These are phyloP conservation scores for Caenorhabditis macrosperma DNA, from an alignment of 2,888 invertebrate species.

Conservation along the genomic window DNA sequence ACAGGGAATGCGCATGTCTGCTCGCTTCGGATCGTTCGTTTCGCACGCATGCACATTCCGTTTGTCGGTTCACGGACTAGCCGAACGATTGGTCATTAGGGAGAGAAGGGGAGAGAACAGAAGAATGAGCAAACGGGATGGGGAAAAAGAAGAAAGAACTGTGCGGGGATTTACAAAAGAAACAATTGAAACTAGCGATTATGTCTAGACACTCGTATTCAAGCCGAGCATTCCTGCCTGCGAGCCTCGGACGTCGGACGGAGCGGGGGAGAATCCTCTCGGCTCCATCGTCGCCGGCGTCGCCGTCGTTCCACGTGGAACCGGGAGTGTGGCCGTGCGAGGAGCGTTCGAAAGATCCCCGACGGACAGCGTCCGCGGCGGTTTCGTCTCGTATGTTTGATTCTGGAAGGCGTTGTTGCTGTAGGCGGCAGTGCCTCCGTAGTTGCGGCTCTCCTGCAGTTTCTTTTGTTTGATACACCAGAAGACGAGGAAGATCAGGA, in stretches of 20 bases:
- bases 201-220: constrained; percentile 59
- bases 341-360: constrained; percentile 60
- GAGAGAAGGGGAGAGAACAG: constrained; percentile 17
- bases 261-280: constrained; percentile 56
- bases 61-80: constrained; percentile 50
- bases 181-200: neutral
- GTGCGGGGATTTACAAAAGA: constrained; percentile 1
- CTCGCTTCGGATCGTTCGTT: neutral
- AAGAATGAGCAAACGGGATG: constrained; percentile 52
- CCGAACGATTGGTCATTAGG: constrained; percentile 25
- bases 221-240: constrained; percentile 57
- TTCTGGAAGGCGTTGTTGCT: constrained; percentile 56
- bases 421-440: constrained; percentile 57
- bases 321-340: constrained; percentile 40
- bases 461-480: constrained; percentile 72
- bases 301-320: constrained; percentile 45
- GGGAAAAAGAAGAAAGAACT: constrained; percentile 5
- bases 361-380: constrained; percentile 43
- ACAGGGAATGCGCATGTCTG: constrained; percentile 32
- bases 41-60: constrained; percentile 45
- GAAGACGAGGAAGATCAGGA: constrained; percentile 68
- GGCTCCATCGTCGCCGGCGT: constrained; percentile 57
- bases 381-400: constrained; percentile 58
- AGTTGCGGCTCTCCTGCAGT: constrained; percentile 46
- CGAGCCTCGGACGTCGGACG: constrained; percentile 54